Base-by-base conservation (phyloP, 2,888 invertebrate species). In the Drosophila subquinaria region DNA sequence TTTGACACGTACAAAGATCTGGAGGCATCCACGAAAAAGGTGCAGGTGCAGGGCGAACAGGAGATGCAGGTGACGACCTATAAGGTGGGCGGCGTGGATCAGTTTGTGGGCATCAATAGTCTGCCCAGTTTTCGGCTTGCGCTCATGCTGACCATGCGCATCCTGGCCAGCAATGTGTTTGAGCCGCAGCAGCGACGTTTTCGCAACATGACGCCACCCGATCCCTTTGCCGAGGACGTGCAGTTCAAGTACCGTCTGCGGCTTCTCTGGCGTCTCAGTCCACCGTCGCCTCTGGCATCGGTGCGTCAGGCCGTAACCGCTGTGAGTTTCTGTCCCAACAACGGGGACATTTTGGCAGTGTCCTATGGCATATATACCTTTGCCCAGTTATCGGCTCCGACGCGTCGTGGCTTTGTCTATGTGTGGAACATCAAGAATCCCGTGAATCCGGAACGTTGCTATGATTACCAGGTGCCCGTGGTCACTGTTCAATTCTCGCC, bases 381-480 rank as follows among this genome's bases (percentile, higher is more conserved):
- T 81, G 73, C 69, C 0, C 63, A 70, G 45, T 38, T 71, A 0
- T 93, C 94, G 0, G 67, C 63, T 8, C 94, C 95, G 33, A 92
- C 93, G 0, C 92, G 92, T n/a, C 91, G 92, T 1, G 97, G 97
- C 0, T 88, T 95, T 40, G 94, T 97, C 1, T 94, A 95, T 79
- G 92, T 97, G 65, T 97, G 97, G 97, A 96, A 95, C 84, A 95
- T 95, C 1, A 96, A 97, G 92, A 97, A 97, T 91, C 97, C 97
- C 0, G 94, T 94, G 13, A 95, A 95, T 87, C 97, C 97, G 0
- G 97, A 97, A 90, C 94, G 96, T 70, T 89, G 94, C 6, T 96
- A 95, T 83, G 82, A 92, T 4, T 96, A 96, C 84, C 89, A 93
- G 0, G 93, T 94, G 51, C 94, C 96, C 0, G 94, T 97, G 0